Conservation (phyloP, 2,888 invertebrate genomes). For the Octonoba sinensis region DNA sequence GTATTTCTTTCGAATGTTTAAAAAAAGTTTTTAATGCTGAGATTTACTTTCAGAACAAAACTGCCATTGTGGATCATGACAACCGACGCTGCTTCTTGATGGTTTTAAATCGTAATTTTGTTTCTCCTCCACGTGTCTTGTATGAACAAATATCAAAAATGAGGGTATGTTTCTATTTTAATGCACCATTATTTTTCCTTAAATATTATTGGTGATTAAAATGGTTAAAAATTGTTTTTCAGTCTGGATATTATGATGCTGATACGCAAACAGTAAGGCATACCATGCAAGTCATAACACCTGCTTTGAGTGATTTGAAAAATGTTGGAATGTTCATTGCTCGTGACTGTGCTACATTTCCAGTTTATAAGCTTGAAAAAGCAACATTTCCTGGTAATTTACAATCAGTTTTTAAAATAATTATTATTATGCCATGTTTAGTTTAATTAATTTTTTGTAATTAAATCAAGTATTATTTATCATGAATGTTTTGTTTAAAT, state of each 20-base stretch:
- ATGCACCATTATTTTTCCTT: neutral
- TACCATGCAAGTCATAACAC: slow-evolving; percentile 81
- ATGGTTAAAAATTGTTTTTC: slow-evolving; percentile 41
- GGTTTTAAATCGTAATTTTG: slow-evolving; percentile 84
- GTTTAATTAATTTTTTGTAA: neutral
- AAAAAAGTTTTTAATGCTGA: too few species aligned
- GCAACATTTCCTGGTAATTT: slow-evolving; percentile 77
- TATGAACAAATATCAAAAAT: slow-evolving; percentile 85
- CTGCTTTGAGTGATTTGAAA: slow-evolving; percentile 78
- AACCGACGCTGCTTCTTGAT: slow-evolving; percentile 88
- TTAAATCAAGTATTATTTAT: neutral
- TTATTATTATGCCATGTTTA: neutral
- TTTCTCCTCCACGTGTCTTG: slow-evolving; percentile 84
- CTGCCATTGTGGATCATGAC: slow-evolving; percentile 83
- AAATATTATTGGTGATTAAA: neutral
- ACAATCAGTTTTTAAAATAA: slow-evolving; percentile 1
- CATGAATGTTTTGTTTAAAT: neutral
- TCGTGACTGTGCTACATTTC: slow-evolving; percentile 79
- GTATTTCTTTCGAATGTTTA: too few species aligned
- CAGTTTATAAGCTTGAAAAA: slow-evolving; percentile 82
- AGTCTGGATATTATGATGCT: slow-evolving; percentile 80
- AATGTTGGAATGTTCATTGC: slow-evolving; percentile 80
- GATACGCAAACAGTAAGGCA: slow-evolving; percentile 83
- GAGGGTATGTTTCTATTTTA: slow-evolving; percentile 74
- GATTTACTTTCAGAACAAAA: slow-evolving; percentile 75